Evolutionary conservation across 2,797 vertebrate species (phyloP), one percentile per base, ranked within the genome.

Genomic region (Gymnoscopelus braueri): DNA sequence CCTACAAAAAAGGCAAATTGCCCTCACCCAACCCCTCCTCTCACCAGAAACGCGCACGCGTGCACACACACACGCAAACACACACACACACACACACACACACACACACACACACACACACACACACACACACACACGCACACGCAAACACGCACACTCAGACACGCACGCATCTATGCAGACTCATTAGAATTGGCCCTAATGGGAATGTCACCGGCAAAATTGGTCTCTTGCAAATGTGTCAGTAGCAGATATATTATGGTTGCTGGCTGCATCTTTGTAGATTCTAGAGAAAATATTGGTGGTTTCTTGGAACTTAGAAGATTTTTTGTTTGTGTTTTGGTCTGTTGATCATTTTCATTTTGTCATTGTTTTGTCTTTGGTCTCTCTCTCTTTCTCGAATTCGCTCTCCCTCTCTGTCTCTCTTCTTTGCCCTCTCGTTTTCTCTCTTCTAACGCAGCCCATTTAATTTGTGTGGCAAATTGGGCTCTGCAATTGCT

Each of bases 391-490:
- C 57, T 68, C 53, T 63, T 55, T 78, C 44, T 63, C 62, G 53
- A 10, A 72, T 48, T 47, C 60, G 23, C 60, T 56, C 67, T 55
- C 52, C 29, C 39, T 9, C 57, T n/a, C 60, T 71, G 23, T 4
- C 79, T 83, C 79, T 81, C 83, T 81, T 66, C 82, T 83, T 84
- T 84, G 79, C 73, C 73, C 79, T 48, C 65, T 73, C 74, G 79
- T 75, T 68, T 69, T 68, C 67, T 65, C 84, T 86, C 76, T 85
- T 84, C 84, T 82, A 87, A 87, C 76, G 75, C 66, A 15, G 79
- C 72, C 77, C 51, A 75, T 89, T 91, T 91, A 88, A 90, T 91
- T 89, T 91, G 85, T 90, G 85, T 84, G 77, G 84, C 84, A 89
- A 90, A 91, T 91, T 88, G 84, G 83, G 85, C 84, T 87, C 80